Evolutionary conservation across 1,140 invertebrate species (phyloP).

Genomic region (Drosophila insularis): DNA sequence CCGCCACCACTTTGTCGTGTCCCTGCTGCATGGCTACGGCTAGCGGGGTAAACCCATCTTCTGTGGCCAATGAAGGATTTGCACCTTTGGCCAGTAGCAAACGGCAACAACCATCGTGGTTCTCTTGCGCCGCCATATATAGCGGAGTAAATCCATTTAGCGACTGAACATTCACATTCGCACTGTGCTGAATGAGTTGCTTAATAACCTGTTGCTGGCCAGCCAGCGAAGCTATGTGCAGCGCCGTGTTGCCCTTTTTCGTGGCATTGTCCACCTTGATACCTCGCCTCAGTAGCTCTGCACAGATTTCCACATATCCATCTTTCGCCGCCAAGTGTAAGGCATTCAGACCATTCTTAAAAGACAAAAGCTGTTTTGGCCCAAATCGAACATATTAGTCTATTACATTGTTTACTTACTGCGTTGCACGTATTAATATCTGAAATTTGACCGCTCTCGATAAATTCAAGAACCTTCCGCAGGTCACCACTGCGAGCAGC

Average conservation of each 20-base stretch:
- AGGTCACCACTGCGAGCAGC: slow-evolving; percentile 98
- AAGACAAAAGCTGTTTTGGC: slow-evolving; percentile 58
- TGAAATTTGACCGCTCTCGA: slow-evolving; percentile 92
- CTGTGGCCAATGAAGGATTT: slow-evolving; percentile 97
- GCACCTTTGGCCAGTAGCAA: slow-evolving; percentile 96
- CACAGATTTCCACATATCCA: slow-evolving; percentile 97
- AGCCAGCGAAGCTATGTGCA: slow-evolving; percentile 99
- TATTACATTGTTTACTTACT: slow-evolving; percentile 85
- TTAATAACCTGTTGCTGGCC: slow-evolving; percentile 97
- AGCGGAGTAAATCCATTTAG: slow-evolving; percentile 99
- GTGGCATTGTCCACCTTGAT: slow-evolving; percentile 98
- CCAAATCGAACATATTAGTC: neutral
- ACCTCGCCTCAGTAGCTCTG: slow-evolving; percentile 94
- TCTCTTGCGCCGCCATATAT: slow-evolving; percentile 99
- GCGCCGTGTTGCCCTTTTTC: slow-evolving; percentile 99
- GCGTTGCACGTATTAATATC: slow-evolving; percentile 99
- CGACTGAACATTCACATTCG: slow-evolving; percentile 97
- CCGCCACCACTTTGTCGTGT: slow-evolving; percentile 98
- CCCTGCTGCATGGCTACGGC: slow-evolving; percentile 99
- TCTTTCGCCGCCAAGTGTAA: slow-evolving; percentile 99
- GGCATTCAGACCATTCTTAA: slow-evolving; percentile 97
- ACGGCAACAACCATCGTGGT: slow-evolving; percentile 96
- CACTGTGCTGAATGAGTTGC: slow-evolving; percentile 93
- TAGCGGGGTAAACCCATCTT: slow-evolving; percentile 98
- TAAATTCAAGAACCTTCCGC: slow-evolving; percentile 96